These are phyloP conservation scores for Lineus longissimus DNA, from an alignment of 1,140 invertebrate species.

Conservation along the genomic window DNA sequence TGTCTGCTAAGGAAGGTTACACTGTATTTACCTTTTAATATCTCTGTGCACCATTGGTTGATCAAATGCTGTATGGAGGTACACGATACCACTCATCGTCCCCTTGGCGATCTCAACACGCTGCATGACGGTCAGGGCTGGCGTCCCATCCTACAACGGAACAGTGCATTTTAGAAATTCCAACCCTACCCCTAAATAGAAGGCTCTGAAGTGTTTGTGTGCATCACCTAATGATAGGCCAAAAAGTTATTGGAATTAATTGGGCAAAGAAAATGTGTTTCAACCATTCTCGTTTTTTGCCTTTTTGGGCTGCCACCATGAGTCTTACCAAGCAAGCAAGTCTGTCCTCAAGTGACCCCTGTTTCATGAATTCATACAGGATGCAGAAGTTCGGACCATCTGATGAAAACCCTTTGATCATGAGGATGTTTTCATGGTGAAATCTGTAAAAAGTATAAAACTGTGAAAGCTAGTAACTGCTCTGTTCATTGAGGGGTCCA, in stretches of 20 bases:
- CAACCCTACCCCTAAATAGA: too few species aligned
- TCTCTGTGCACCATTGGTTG: constrained; percentile 68
- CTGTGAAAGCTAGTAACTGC: too few species aligned
- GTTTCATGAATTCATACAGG: constrained; percentile 66
- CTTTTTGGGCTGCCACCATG: too few species aligned
- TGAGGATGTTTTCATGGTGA: constrained; percentile 65
- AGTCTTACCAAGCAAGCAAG: constrained; percentile 53
- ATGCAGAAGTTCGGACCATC: constrained; percentile 63
- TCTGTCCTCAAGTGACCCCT: constrained; percentile 66
- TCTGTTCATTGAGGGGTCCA: too few species aligned
- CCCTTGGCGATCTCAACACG: constrained; percentile 62
- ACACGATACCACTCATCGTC: constrained; percentile 60
- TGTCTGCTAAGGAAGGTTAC: too few species aligned
- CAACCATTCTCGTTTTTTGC: too few species aligned
- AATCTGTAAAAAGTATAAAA: constrained; percentile 58
- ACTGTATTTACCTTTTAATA: constrained; percentile 60
- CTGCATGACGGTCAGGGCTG: constrained; percentile 52
- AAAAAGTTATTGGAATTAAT: too few species aligned
- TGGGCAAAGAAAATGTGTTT: too few species aligned
- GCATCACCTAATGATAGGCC: too few species aligned
- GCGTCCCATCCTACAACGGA: constrained; percentile 42
- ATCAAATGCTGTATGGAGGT: constrained; percentile 61
- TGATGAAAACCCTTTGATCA: constrained; percentile 64
- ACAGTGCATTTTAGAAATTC: too few species aligned
- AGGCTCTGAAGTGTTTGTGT: too few species aligned